These are phyloP conservation scores for Pelmatolapia mariae DNA, from an alignment of 2,113 vertebrate genomes.

Conservation along the genomic window DNA sequence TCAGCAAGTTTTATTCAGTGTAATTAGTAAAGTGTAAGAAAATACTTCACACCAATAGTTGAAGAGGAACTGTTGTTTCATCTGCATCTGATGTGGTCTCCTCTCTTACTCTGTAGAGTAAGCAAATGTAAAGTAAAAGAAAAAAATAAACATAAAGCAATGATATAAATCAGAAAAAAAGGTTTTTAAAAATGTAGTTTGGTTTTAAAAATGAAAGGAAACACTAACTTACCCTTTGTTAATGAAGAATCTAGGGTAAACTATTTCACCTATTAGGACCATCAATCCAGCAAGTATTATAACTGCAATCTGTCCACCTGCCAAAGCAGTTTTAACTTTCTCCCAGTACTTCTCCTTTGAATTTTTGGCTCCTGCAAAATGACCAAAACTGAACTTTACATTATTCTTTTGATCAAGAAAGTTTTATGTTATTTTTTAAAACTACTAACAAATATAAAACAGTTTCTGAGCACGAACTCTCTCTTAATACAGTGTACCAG, in stretches of 20 bases:
- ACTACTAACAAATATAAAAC: neutral
- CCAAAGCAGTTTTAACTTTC: neutral
- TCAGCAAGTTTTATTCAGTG: neutral
- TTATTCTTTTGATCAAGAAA: neutral
- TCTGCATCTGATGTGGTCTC: neutral
- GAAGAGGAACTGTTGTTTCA: neutral
- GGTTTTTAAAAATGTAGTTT: neutral
- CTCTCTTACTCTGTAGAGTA: neutral
- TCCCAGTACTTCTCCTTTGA: neutral
- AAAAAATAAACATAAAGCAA: neutral
- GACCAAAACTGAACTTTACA: neutral
- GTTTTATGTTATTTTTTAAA: accelerated
- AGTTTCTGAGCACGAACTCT: neutral
- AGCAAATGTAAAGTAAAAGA: accelerated
- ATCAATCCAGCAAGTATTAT: neutral
- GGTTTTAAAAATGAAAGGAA: neutral
- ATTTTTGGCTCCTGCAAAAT: neutral
- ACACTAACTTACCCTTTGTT: neutral
- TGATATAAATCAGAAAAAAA: neutral
- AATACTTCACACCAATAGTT: neutral
- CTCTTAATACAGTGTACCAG: neutral
- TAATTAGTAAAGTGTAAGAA: neutral
- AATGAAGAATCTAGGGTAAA: neutral
- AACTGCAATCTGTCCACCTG: neutral
- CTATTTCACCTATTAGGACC: accelerated